Base-by-base conservation (phyloP, 2,888 invertebrate genomes). In the Cephalotes varians region DNA sequence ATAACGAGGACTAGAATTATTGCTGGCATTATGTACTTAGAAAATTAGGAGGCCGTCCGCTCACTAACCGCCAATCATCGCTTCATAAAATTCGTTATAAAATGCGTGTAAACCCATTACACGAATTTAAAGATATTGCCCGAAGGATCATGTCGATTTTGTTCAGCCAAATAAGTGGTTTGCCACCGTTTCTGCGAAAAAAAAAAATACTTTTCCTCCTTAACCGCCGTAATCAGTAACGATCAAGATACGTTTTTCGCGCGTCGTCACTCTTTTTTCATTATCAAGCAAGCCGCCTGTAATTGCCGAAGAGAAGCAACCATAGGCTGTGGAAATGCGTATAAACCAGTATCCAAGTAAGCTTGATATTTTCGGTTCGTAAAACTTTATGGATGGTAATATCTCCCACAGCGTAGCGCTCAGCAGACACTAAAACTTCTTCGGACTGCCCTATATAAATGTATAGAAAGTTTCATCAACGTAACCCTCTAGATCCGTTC, bases 291-390 rank as follows among this genome's bases (percentile, higher is more conserved):
- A 67, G 49, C 64, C 37, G 49, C 25, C 21, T 69, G 28, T 21
- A 77, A 21, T 77, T 69, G 31, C 10, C n/a, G 25, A 67, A 54
- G 21, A 54, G 67, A 40, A 12, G 31, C 76, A 67, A 25, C 34
- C 15, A 49, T 74, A 64, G 51, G 37, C 34, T 65, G 21, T 18
- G 12, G 10, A 54, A 12, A 40, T 18, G 54, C 40, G 60, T 79
- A 81, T 64, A 69, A 69, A n/a, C 18, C n/a, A 47, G 54, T 64
- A 54, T 81, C 60, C 64, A 44, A 81, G 69, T 62, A 40, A 81
- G 85, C 83, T 90, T 84, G 88, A 91, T 91, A 91, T 91, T 91
- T 91, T 90, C 87, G 86, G 87, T 91, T 91, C 90, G 87, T 91
- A 90, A 90, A 90, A 84, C 80, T 91, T 91, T 91, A 91, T 83